Base-by-base conservation (phyloP, 2,113 vertebrate species). In the Brachirus orientalis region DNA sequence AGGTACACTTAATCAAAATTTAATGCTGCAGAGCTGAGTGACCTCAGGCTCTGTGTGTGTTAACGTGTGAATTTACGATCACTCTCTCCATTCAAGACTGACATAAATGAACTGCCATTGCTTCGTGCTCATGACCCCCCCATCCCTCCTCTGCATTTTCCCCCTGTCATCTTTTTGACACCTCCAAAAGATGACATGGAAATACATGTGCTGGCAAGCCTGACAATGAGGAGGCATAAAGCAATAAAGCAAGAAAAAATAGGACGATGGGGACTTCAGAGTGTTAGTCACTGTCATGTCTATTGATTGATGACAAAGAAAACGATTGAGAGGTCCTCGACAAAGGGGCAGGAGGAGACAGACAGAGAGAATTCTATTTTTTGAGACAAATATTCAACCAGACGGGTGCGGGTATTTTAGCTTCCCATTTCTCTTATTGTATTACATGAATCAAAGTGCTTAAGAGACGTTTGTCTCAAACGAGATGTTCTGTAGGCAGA, bases 281-380 rank as follows among this genome's bases (percentile, higher is more conserved):
- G 92, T 95, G 94, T 93, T 84, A 93, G 94, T 94, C 94, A 94
- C 94, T 93, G 93, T 94, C 92, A 92, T 92, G 93, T 93, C 93
- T 94, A 95, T 96, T 95, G 96, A 96, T 95, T 95, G 95, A 96
- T 95, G 95, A 94, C 94, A 94, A 94, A 95, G 95, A 93, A 93
- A 94, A 94, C 94, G 91, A 95, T 93, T 94, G 94, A 94, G 95
- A 94, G 95, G 93, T 93, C 93, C 93, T 93, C 86, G 77, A 75
- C 86, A 40, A 66, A 53, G 72, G 74, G 75, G 53, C 66, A 77
- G 63, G 58, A 51, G 70, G 54, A 70, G 71, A 59, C 71, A 67
- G 79, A 64, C 72, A 47, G 37, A 43, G 36, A 17, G 79, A 53
- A 91, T 91, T 93, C 92, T 92, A 91, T 94, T 92, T 92, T 92